A percentile compares a stretch with the other conserved stretches of the same genome.
Evolutionary conservation across 2,113 vertebrate genomes (phyloP).

Genomic region (Neomonachus schauinslandi): DNA sequence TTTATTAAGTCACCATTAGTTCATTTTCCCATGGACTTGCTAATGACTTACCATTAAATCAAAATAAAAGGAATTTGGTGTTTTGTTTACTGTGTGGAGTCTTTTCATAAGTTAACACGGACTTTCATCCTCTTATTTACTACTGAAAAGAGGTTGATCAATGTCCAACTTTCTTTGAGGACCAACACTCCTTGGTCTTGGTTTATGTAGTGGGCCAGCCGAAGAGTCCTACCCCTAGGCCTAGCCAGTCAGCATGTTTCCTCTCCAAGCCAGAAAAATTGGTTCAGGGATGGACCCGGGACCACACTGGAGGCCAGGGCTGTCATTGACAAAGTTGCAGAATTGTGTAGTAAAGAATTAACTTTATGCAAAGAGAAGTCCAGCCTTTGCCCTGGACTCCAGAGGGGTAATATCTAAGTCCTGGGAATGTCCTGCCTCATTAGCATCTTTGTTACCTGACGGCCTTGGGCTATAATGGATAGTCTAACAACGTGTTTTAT

Average conservation of each 20-base stretch:
- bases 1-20: constrained; percentile 18
- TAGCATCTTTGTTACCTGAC: background rate
- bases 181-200: background rate
- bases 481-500: background rate
- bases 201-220: background rate
- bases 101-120: background rate
- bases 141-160: background rate
- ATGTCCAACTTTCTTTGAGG: background rate
- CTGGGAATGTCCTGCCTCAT: background rate
- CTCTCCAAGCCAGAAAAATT: background rate
- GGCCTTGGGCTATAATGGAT: background rate
- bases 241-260: background rate
- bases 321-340: background rate
- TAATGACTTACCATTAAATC: background rate
- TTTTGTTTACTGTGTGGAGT: background rate
- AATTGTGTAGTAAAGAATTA: background rate
- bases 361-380: background rate
- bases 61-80: background rate
- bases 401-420: background rate
- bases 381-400: background rate
- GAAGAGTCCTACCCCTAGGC: background rate
- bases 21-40: constrained; percentile 22
- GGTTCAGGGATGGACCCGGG: background rate
- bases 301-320: background rate
- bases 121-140: background rate